Evolutionary conservation across 1,140 invertebrate species (phyloP).

Genomic region (Archivesica marissinica): DNA sequence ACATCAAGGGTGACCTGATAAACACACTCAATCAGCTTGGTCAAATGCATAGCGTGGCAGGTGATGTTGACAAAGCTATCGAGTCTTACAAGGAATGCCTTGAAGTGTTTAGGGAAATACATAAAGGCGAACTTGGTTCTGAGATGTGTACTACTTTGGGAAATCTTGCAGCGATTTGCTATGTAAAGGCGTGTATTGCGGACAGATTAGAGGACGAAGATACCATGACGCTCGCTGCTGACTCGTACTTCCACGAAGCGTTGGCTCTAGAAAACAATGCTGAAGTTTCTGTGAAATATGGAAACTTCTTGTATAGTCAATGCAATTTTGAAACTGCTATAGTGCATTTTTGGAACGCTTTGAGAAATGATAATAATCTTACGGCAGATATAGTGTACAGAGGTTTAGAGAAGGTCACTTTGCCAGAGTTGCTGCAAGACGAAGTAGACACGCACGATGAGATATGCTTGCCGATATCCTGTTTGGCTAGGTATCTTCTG

Average conservation of each 20-base stretch:
- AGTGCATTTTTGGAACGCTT: conserved; percentile 74
- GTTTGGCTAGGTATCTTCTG: conserved; percentile 76
- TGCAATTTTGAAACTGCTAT: conserved; percentile 78
- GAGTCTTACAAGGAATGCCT: conserved; percentile 80
- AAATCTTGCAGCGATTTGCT: conserved; percentile 80
- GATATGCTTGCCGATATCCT: conserved; percentile 76
- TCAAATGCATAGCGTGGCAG: conserved; percentile 80
- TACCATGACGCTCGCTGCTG: conserved; percentile 77
- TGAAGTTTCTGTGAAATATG: conserved; percentile 80
- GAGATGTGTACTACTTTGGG: conserved; percentile 80
- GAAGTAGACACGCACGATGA: conserved; percentile 81
- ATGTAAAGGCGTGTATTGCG: conserved; percentile 82
- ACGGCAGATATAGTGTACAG: conserved; percentile 77
- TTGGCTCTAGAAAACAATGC: conserved; percentile 75
- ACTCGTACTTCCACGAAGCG: conserved; percentile 80
- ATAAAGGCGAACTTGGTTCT: conserved; percentile 77
- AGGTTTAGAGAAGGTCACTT: conserved; percentile 80
- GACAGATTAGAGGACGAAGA: conserved; percentile 77
- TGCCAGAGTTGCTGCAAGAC: conserved; percentile 80
- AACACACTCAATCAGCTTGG: conserved; percentile 79
- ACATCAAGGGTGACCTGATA: conserved; percentile 81
- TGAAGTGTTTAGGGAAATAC: conserved; percentile 79
- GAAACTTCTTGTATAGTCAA: conserved; percentile 81
- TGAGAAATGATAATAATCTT: conserved; percentile 69
- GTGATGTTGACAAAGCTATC: conserved; percentile 81